Conservation (phyloP, 2,888 invertebrate species). For the Axea sp. region DNA sequence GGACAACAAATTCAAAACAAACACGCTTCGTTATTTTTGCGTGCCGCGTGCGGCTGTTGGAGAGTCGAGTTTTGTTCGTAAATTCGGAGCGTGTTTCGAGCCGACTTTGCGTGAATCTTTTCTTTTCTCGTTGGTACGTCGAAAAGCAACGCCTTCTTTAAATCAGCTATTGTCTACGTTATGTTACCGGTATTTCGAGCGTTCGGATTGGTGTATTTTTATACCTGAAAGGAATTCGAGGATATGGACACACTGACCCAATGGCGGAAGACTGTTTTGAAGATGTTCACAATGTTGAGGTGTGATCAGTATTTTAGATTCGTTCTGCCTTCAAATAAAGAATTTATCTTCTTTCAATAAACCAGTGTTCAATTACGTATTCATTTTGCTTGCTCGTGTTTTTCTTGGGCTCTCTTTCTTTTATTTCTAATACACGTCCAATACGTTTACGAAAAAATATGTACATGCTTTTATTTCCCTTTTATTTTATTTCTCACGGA, state of each 20-base stretch:
- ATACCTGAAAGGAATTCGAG: constrained; percentile 38
- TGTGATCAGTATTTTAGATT: background rate
- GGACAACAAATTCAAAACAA: constrained; percentile 14
- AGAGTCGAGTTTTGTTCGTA: too few species aligned
- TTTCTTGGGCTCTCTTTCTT: too few species aligned
- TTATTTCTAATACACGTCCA: too few species aligned
- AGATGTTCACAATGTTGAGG: constrained; percentile 2
- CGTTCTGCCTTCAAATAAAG: too few species aligned
- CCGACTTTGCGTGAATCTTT: too few species aligned
- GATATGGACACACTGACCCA: constrained; percentile 42
- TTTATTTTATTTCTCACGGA: background rate
- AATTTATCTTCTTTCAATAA: too few species aligned
- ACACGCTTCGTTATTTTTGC: constrained; percentile 4
- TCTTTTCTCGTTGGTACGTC: constrained; percentile 4
- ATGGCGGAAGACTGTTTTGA: constrained; percentile 34
- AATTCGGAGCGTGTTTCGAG: too few species aligned
- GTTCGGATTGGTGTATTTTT: constrained; percentile 46
- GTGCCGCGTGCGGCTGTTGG: too few species aligned
- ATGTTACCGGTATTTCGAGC: constrained; percentile 3
- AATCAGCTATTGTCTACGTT: constrained; percentile 25
- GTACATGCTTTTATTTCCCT: too few species aligned
- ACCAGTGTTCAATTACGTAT: background rate
- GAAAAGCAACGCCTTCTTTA: constrained; percentile 31
- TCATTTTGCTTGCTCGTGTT: too few species aligned
- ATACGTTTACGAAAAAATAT: too few species aligned